Conservation (phyloP, 2,113 vertebrate genomes). For the Centropus bengalensis region DNA sequence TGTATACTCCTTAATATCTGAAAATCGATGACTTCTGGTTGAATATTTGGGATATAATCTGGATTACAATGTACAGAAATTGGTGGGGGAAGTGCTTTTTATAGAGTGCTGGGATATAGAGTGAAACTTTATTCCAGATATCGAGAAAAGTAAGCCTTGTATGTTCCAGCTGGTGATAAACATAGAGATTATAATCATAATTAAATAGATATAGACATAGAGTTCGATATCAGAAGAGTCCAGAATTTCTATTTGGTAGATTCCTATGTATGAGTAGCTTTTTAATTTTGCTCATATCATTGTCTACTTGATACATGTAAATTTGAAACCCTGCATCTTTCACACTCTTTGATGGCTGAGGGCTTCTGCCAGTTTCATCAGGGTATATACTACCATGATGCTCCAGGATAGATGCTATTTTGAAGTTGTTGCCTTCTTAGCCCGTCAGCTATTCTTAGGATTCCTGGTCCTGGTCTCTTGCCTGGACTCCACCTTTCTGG, state of each 20-base stretch:
- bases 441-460: neutral
- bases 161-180: neutral
- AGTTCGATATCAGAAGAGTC: neutral
- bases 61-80: neutral
- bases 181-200: neutral
- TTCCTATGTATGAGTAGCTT: neutral
- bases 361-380: neutral
- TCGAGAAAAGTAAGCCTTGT: neutral
- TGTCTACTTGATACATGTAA: constrained; percentile 20
- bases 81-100: neutral
- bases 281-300: constrained; percentile 33
- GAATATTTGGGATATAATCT: neutral
- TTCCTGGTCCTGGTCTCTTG: neutral
- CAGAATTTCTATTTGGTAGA: constrained; percentile 2
- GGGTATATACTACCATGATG: neutral
- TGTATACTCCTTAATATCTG: neutral
- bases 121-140: neutral
- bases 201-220: neutral
- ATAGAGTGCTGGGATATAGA: neutral
- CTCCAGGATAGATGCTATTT: neutral
- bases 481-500: neutral
- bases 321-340: neutral
- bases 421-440: neutral
- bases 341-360: neutral
- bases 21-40: neutral